Percentiles rank a stretch among this genome's conserved stretches.
Conservation (phyloP, 2,113 vertebrate species). For the Pantherophis guttatus region DNA sequence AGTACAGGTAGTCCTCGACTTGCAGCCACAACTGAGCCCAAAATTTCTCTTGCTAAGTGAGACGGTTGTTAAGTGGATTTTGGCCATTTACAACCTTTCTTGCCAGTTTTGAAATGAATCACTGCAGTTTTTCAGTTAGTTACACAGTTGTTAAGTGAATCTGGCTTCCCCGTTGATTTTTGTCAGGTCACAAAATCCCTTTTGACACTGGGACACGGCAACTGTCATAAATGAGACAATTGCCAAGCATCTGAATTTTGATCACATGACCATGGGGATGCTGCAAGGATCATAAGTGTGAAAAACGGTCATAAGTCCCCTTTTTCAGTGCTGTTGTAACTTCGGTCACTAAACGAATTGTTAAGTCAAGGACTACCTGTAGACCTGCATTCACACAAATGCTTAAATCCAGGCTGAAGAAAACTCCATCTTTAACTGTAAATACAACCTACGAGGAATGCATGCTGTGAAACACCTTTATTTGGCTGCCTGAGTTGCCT, state of each 20-base stretch:
- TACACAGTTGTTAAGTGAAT: neutral
- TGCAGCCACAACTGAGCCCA: neutral
- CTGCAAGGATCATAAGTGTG: neutral
- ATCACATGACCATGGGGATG: neutral
- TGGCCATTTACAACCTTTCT: neutral
- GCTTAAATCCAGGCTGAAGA: neutral
- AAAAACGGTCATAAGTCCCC: neutral
- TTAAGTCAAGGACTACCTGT: neutral
- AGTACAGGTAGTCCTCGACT: neutral
- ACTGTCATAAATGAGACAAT: neutral
- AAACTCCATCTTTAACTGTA: neutral
- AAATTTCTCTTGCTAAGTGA: neutral
- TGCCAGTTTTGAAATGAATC: neutral
- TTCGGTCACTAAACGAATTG: neutral
- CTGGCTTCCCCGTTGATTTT: neutral
- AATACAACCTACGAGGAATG: neutral
- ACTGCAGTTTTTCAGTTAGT: neutral
- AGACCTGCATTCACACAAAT: neutral
- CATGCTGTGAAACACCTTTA: neutral
- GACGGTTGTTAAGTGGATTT: neutral
- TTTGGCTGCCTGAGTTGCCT: neutral
- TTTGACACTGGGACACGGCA: neutral
- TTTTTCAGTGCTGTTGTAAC: neutral
- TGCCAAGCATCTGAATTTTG: neutral
- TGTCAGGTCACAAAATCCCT: neutral